Percentiles rank a stretch among this genome's conserved stretches.
Conservation (phyloP, 2,113 vertebrate species). For the Petaurus breviceps region DNA sequence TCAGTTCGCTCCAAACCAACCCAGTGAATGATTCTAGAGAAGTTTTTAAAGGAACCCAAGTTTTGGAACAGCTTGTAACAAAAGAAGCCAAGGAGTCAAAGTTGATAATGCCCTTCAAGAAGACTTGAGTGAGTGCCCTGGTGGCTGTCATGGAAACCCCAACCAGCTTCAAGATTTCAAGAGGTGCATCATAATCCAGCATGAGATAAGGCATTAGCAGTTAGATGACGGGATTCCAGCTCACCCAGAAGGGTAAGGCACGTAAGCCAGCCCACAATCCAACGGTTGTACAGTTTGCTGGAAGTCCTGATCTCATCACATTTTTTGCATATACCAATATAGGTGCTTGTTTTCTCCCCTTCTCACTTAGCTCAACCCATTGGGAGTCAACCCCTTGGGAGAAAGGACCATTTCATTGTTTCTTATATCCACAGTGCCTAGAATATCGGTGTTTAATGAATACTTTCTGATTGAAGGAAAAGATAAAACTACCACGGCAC, state of each 20-base stretch:
- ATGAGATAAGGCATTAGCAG: background rate
- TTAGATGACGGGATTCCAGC: background rate
- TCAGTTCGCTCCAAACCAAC: background rate
- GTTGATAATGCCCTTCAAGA: background rate
- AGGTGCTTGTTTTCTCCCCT: too few relatives aligned
- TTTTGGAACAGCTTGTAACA: too few relatives aligned
- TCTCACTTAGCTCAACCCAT: too few relatives aligned
- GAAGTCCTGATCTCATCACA: too few relatives aligned
- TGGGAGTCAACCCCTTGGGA: too few relatives aligned
- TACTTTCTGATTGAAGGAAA: background rate
- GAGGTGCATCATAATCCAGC: background rate
- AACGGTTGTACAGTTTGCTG: background rate
- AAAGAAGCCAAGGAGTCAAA: background rate
- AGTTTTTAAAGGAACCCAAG: background rate
- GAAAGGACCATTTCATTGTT: background rate
- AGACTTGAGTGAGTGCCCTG: background rate
- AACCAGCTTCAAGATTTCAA: background rate
- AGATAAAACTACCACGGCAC: too few relatives aligned
- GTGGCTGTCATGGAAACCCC: background rate
- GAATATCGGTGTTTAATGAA: background rate
- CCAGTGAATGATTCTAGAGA: background rate
- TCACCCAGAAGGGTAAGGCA: background rate
- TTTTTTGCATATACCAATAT: too few relatives aligned
- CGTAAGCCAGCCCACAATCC: background rate
- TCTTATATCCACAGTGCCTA: background rate